Evolutionary conservation across 2,888 invertebrate species (phyloP), one percentile per base, ranked within the genome.

Genomic region (Orgyia antiqua): DNA sequence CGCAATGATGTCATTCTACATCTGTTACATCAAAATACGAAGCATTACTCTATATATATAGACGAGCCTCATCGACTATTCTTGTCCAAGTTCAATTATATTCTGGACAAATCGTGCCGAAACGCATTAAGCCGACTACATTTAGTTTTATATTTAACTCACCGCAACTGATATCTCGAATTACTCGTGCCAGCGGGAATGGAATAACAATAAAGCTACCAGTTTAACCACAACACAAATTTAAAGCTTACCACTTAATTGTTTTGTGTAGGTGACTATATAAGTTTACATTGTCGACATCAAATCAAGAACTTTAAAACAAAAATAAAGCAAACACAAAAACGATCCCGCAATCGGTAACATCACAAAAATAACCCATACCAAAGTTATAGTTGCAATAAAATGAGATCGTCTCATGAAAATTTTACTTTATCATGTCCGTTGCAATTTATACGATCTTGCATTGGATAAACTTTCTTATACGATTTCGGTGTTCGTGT

Each of bases 81-180:
- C 55, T 37, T 39, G 44, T 51, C 39, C 46, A 51, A 53, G 43
- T 59, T 56, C 50, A 59, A 59, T 64, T 61, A 61, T 53, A 55
- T 45, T 42, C 44, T 35, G 44, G 45, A 51, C 51, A 49, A 49
- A 51, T 43, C 45, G 42, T 46, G 39, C 33, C 20, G 39, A 36
- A 38, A 42, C 31, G 36, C 27, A 42, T 39, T 42, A 43, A 39
- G 31, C 40, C 25, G 27, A 45, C 48, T 54, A 55, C 62, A 69
- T 68, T 65, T 63, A 59, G 52, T 47, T 60, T 65, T 66, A 66
- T 51, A 54, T 63, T 58, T 53, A 59, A 51, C 58, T 36, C 34
- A 36, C 46, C 34, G 51, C 51, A 33, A 45, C 47, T 40, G 36
- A 35, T 47, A 57, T 62, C 56, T 69, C 52, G 33, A 50, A 53